phyloP scores from a whole-genome alignment of 2,888 invertebrate genomes.

The Stenichneumon culpator region DNA sequence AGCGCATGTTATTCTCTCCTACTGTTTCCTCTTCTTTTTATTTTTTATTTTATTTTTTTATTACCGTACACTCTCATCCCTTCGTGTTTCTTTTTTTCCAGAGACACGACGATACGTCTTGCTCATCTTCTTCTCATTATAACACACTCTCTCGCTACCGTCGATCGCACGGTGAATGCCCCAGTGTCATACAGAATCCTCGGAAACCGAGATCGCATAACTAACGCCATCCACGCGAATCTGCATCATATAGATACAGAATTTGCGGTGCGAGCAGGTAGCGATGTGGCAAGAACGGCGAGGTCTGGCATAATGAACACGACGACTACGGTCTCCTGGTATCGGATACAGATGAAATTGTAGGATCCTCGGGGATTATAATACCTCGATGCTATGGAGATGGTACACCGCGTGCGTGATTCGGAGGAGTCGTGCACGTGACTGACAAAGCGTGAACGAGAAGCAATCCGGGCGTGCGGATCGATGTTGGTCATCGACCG shows the following conservation, averaged over 20 bases:
- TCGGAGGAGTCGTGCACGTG: constrained; percentile 6
- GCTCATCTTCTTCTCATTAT: not conserved
- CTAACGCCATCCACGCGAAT: not conserved
- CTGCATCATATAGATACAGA: not conserved
- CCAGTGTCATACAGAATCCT: not conserved
- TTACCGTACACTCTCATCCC: not conserved
- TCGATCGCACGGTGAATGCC: not conserved
- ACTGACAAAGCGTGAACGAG: not conserved
- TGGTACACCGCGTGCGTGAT: not conserved
- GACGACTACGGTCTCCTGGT: not conserved
- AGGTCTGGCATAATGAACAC: constrained; percentile 2
- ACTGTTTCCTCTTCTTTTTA: constrained; percentile 35
- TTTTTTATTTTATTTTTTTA: constrained; percentile 42
- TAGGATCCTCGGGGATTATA: constrained; percentile 1
- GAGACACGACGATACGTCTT: not conserved
- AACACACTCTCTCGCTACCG: not conserved
- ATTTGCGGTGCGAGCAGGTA: not conserved
- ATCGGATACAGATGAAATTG: constrained; percentile 12
- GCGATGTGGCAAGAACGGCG: constrained; percentile 10
- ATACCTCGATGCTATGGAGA: not conserved
- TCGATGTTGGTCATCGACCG: not conserved
- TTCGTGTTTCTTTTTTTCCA: not conserved
- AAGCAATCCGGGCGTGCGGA: not conserved
- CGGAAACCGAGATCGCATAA: not conserved
- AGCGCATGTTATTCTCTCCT: constrained; percentile 29